phyloP scores from a whole-genome alignment of 64 coral and sea anemone genomes.

The Platygyra sinensis region DNA sequence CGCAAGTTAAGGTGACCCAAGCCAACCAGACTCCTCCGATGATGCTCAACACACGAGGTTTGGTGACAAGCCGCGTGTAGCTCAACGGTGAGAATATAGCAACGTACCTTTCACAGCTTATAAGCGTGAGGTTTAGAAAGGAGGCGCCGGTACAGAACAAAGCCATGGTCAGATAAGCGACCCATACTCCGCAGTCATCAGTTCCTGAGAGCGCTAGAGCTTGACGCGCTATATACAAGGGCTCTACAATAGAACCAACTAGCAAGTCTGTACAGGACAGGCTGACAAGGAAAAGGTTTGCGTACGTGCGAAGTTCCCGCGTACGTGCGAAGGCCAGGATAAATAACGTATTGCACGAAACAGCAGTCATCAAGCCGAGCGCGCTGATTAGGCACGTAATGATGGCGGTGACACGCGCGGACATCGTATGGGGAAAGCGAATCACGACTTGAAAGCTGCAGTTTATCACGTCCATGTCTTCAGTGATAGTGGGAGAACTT shows the following conservation, averaged over 20 bases:
- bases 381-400: neutral
- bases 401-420: neutral
- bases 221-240: conserved; percentile 47
- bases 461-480: conserved; percentile 11
- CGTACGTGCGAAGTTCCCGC: conserved; percentile 21
- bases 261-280: conserved; percentile 62
- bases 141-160: conserved; percentile 66
- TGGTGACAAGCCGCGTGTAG: conserved; percentile 37
- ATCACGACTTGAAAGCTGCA: conserved; percentile 27
- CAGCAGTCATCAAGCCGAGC: neutral
- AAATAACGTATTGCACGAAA: conserved; percentile 38
- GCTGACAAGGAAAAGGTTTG: conserved; percentile 52
- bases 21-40: conserved; percentile 32
- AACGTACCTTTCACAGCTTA: conserved; percentile 71
- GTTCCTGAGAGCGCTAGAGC: conserved; percentile 20
- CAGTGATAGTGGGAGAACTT: conserved; percentile 1
- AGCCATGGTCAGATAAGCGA: conserved; percentile 40
- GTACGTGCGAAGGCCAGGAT: conserved; percentile 40
- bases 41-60: conserved; percentile 13
- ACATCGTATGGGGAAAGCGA: conserved; percentile 8
- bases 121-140: conserved; percentile 44
- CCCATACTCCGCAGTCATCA: conserved; percentile 32
- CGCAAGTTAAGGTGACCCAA: conserved; percentile 23
- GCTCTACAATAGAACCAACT: conserved; percentile 49
- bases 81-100: conserved; percentile 51